These are phyloP conservation scores for Phaonia tiefii DNA, from an alignment of 2,888 invertebrate species.

Conservation along the genomic window DNA sequence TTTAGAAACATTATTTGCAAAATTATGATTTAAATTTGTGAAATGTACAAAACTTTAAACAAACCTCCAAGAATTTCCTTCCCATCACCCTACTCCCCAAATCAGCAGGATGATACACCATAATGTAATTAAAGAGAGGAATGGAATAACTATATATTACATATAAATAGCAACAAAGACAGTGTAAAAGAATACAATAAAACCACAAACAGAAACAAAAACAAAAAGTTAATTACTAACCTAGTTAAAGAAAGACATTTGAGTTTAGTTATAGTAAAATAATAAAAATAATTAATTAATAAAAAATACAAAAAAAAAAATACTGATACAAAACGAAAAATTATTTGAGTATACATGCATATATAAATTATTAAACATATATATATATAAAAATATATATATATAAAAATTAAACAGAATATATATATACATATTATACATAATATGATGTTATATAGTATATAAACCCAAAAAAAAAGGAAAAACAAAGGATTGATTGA, in stretches of 20 bases:
- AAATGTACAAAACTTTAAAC: no score
- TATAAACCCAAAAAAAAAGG: constrained; percentile 48
- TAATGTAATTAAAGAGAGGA: no score
- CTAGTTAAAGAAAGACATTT: constrained; percentile 54
- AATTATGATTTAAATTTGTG: no score
- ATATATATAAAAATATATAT: constrained; percentile 48
- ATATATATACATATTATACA: constrained; percentile 44
- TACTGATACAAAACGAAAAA: constrained; percentile 49
- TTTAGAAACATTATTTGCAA: no score
- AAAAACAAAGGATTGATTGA: constrained; percentile 24
- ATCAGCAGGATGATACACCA: no score
- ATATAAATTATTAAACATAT: not conserved
- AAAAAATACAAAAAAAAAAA: no score
- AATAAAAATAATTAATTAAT: no score
- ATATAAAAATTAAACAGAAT: constrained; percentile 45
- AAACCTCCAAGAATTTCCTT: no score
- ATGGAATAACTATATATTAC: no score
- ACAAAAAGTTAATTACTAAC: constrained; percentile 61
- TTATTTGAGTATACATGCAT: constrained; percentile 53
- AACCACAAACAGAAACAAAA: constrained; percentile 23
- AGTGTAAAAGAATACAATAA: constrained; percentile 18
- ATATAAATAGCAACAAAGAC: not conserved
- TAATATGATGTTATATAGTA: constrained; percentile 62
- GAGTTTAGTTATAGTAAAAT: constrained; percentile 43
- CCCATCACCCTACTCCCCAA: no score